Base-by-base conservation (phyloP, 2,797 vertebrate genomes). In the Hemitrygon akajei region DNA sequence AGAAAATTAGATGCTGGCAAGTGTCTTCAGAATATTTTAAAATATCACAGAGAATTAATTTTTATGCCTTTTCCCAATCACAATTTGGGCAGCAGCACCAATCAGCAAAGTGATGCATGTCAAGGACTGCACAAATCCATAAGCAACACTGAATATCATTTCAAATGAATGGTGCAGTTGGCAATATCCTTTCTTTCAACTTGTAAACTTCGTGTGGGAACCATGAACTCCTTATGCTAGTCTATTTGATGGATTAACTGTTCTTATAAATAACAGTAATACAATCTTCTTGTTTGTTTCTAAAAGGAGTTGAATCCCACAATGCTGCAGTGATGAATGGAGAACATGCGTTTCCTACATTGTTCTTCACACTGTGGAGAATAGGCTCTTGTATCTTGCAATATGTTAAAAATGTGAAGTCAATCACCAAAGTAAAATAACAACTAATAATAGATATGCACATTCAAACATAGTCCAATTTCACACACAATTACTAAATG, bases 181-280 rank as follows among this genome's bases (percentile, higher is more conserved):
- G 56, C 56, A 60, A 86, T 27, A 47, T n/a, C 25, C 82, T 14
- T 60, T n/a, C 11, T 86, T 58, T 58, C 12, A 25, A 58, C 79
- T 77, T 22, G 79, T 6, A 80, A 60, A 16, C 27, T 3, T 27
- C 27, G 20, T 20, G 40, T 47, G 18, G 80, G 20, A 27, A 82
- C 80, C 60, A 60, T 14, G 47, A 27, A 56, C 12, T 58, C 56
- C 11, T 60, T 86, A 14, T 86, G 56, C 60, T 56, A 4, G 18
- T 81, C 18, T 22, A 20, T 22, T 20, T 18, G 25, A 47, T 58
- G 56, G 56, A 86, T 60, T 69, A 69, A 34, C n/a, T 37, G n/a
- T 12, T 69, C 20, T 89, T 63, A 89, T 66, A 89, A 89, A 89
- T 89, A 89, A 89, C 86, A 37, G n/a, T 89, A 89, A 69, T 89